phyloP scores from a whole-genome alignment of 2,888 invertebrate species.

The Diaprepes abbreviatus region DNA sequence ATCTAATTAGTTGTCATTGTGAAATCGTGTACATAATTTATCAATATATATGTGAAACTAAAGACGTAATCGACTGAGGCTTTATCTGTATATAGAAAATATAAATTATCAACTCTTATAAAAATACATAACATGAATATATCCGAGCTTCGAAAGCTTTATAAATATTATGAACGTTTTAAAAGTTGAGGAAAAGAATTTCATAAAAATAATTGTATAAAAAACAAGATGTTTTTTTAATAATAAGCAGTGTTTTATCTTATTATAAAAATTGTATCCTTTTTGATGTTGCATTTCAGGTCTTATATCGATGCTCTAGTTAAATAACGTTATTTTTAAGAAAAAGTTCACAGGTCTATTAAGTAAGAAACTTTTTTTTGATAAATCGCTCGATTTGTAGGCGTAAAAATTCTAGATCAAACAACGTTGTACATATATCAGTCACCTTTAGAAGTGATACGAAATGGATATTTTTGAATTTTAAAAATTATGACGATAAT shows the following conservation, averaged over 20 bases:
- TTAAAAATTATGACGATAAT: too few relatives aligned
- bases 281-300: not conserved
- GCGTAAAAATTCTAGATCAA: too few relatives aligned
- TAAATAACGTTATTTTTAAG: not conserved
- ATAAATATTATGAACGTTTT: slow-evolving; percentile 6
- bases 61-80: slow-evolving; percentile 58
- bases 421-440: too few relatives aligned
- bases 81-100: slow-evolving; percentile 57
- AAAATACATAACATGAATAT: slow-evolving; percentile 4
- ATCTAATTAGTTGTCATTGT: too few relatives aligned
- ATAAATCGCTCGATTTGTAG: too few relatives aligned
- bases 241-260: not conserved
- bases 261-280: not conserved
- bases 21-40: not conserved
- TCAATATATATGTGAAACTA: slow-evolving; percentile 28
- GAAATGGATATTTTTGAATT: too few relatives aligned
- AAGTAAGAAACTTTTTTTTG: too few relatives aligned
- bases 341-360: too few relatives aligned
- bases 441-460: too few relatives aligned
- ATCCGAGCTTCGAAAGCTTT: slow-evolving; percentile 5
- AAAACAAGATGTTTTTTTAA: not conserved
- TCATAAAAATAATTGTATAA: slow-evolving; percentile 10
- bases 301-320: not conserved
- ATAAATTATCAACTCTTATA: slow-evolving; percentile 24
- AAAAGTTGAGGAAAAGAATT: slow-evolving; percentile 17